Base-by-base conservation (phyloP, 1,140 invertebrate genomes). In the Batillaria attramentaria region DNA sequence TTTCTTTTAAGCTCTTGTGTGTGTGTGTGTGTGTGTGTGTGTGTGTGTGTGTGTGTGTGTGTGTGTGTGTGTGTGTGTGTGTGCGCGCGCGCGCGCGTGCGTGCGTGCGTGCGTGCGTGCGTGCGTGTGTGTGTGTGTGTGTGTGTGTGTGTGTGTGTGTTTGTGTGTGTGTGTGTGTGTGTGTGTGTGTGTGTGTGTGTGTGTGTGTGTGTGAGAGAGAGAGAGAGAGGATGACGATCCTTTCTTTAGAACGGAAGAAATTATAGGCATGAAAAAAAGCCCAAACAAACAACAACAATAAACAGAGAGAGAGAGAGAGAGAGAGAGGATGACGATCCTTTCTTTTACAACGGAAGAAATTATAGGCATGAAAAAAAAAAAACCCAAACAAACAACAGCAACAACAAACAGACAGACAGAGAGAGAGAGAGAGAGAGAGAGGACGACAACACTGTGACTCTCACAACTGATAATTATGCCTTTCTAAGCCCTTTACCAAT, bases 151-250 rank as follows among this genome's bases (percentile, higher is more conserved):
- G 65, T 37, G 37, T 68, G 65, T 6, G 65, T 68, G 65, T 39
- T n/a, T 68, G 65, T 39, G 65, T 68, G 65, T 39, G n/a, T 68
- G 65, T 68, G 31, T 68, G 65, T 39, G 65, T 68, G 65, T 39
- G 65, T 68, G 65, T 43, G 46, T 46, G 70, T 72, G 46, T 43
- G 70, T 6, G 43, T 72, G 70, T 42, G 28, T 43, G 39, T 33
- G 2, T 72, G 42, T 54, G 31, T 54, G 41, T 33, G n/a, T 60
- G 57, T 20, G 24, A 60, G 57, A 66, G 16, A 66, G 62, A 35
- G 4, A 66, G 62, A 66, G 31, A 66, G 62, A 33, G 28, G 31
- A 8, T 35, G 6, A 35, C 16, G n/a, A n/a, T n/a, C n/a, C n/a
- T n/a, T n/a, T n/a, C n/a, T n/a, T n/a, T n/a, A n/a, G n/a, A n/a